A percentile compares a stretch with the other conserved stretches of the same genome.
Conservation (phyloP, 2,888 invertebrate species). For the Hofmannophila pseudospretella region DNA sequence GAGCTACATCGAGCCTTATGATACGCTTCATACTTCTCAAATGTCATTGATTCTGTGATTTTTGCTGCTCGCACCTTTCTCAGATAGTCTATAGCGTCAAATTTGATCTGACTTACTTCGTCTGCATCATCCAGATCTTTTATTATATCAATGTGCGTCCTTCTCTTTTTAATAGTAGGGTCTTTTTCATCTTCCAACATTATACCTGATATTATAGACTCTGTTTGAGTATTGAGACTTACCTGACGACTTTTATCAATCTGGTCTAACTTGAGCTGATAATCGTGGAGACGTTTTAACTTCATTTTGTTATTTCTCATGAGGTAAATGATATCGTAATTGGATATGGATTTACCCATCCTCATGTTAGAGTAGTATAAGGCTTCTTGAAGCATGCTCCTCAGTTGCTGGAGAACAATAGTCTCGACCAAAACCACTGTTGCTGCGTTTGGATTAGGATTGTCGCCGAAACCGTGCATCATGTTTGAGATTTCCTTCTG, state of each 20-base stretch:
- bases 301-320: constrained; percentile 89
- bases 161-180: constrained; percentile 56
- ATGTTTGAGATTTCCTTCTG: constrained; percentile 88
- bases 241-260: constrained; percentile 52
- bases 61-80: constrained; percentile 77
- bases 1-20: constrained; percentile 87
- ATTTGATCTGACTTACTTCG: constrained; percentile 71
- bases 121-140: constrained; percentile 76
- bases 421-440: constrained; percentile 91
- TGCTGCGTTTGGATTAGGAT: constrained; percentile 86
- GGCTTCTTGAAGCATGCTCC: constrained; percentile 86
- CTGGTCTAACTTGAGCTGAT: constrained; percentile 79
- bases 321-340: constrained; percentile 87
- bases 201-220: constrained; percentile 44
- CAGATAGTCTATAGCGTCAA: constrained; percentile 76
- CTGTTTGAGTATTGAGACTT: constrained; percentile 29
- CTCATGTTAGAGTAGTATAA: constrained; percentile 81
- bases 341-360: constrained; percentile 74
- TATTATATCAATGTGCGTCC: constrained; percentile 71
- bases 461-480: constrained; percentile 97
- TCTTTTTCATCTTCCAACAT: constrained; percentile 73
- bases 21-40: constrained; percentile 85
- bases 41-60: constrained; percentile 74
- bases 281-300: constrained; percentile 85
- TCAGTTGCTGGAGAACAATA: constrained; percentile 89